Evolutionary conservation across 2,888 invertebrate species (phyloP), one percentile per base, ranked within the genome.

Genomic region (Zonitis immaculata): DNA sequence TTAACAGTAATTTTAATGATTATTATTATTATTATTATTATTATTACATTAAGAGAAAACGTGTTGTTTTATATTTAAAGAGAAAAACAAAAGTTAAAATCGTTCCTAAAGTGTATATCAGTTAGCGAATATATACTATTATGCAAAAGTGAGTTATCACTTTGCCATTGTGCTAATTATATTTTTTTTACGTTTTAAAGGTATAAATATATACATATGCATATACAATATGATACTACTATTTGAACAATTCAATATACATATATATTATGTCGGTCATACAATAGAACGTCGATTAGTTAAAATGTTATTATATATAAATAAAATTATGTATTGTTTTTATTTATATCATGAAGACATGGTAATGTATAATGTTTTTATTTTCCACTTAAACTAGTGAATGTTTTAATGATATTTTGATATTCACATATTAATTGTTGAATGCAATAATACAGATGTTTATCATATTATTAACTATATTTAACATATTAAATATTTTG

Each of bases 21-120:
- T 43, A 49, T 43, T 49, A 42, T n/a, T n/a, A n/a, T n/a, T n/a
- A n/a, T n/a, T n/a, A 14, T 18, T 6, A 4, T 20, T 4, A 46
- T 16, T 18, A 30, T 18, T 39, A 50, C 43, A 52, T 47, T 25
- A 55, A 56, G 47, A 47, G 20, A 32, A 39, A 53, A 58, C 58
- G 60, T 60, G 58, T 61, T 61, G 59, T 62, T 61, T 66, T 61
- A 58, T 60, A 63, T 49, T 44, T 49, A 51, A 18, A 18, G 1
- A 20, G 11, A 3, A 14, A 39, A 39, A 39, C 7, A 35, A 16
- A 16, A 35, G 16, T 8, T 35, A 35, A 39, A 62, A 61, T 68
- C 68, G 69, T 70, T 70, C 70, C 70, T 70, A 70, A 59, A 57
- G 59, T 65, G 63, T 66, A 62, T 58, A 58, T 60, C 49, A 59